Evolutionary conservation across 2,113 vertebrate species (phyloP).

Genomic region (Melanotaenia duboulayi): DNA sequence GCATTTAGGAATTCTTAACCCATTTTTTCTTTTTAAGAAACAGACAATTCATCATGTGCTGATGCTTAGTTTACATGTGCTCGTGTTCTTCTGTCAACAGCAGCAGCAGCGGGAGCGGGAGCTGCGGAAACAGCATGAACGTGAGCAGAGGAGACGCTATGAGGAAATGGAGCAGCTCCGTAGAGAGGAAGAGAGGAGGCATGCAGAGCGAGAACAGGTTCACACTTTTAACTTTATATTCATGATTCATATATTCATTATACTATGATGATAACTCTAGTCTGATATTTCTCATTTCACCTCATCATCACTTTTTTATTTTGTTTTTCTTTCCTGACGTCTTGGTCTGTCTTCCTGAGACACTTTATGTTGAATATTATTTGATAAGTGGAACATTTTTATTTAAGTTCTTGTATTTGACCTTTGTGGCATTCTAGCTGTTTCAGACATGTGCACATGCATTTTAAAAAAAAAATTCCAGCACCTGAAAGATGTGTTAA

Average conservation of each 20-base stretch:
- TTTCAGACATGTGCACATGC: neutral
- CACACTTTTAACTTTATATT: constrained; percentile 5
- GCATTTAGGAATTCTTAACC: too few relatives aligned
- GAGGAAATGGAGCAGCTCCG: constrained; percentile 91
- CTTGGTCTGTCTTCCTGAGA: too few relatives aligned
- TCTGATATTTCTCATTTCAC: constrained; percentile 18
- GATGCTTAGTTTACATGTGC: neutral
- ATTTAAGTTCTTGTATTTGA: too few relatives aligned
- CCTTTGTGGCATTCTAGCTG: too few relatives aligned
- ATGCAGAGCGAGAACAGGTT: constrained; percentile 95
- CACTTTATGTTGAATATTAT: too few relatives aligned
- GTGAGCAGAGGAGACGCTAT: constrained; percentile 91
- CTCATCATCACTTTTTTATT: neutral
- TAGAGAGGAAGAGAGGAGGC: constrained; percentile 91
- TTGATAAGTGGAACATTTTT: too few relatives aligned
- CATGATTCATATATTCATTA: constrained; percentile 8
- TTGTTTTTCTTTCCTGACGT: constrained; percentile 12
- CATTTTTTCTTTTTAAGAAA: neutral
- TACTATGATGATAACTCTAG: neutral
- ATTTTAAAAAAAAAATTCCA: neutral
- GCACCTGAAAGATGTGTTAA: too few relatives aligned
- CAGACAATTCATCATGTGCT: too few relatives aligned
- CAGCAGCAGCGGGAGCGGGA: constrained; percentile 94
- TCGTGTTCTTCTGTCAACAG: constrained; percentile 77
- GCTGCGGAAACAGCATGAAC: constrained; percentile 92